Percentiles rank a stretch among this genome's conserved stretches.
Evolutionary conservation across 1,140 invertebrate species (phyloP).

Genomic region (Drosophila bocki): DNA sequence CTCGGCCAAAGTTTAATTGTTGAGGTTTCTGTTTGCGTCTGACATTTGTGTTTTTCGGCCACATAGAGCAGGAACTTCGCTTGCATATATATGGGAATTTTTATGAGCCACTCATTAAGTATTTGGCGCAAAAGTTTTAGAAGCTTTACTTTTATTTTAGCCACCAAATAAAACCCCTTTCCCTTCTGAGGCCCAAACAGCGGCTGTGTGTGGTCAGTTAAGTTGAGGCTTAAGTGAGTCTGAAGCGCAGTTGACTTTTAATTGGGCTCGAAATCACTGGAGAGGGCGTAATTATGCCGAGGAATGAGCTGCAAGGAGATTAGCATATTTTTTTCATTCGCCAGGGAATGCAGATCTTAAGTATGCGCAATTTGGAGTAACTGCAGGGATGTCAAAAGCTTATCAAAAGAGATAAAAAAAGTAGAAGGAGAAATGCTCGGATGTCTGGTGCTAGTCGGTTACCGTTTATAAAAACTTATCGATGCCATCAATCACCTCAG

Average conservation of each 20-base stretch:
- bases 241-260: conserved; percentile 69
- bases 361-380: conserved; percentile 45
- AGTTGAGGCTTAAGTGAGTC: conserved; percentile 41
- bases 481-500: conserved; percentile 81
- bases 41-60: conserved; percentile 61
- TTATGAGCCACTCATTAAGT: conserved; percentile 50
- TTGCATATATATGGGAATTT: conserved; percentile 51
- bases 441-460: conserved; percentile 37
- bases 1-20: conserved; percentile 77
- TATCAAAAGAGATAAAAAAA: conserved; percentile 12
- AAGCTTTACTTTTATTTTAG: conserved; percentile 24
- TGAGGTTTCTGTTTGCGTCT: conserved; percentile 58
- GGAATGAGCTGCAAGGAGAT: conserved; percentile 21
- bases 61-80: conserved; percentile 12
- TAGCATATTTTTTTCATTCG: conserved; percentile 10
- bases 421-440: neutral
- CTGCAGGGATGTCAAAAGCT: conserved; percentile 36
- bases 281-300: conserved; percentile 58
- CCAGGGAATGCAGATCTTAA: conserved; percentile 47
- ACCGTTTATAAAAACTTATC: conserved; percentile 82
- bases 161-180: neutral
- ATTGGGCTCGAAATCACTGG: conserved; percentile 29
- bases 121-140: conserved; percentile 44
- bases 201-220: conserved; percentile 9
- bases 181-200: neutral